Evolutionary conservation across 1,140 invertebrate genomes (phyloP), one percentile per base, ranked within the genome.

Genomic region (Anoplophora glabripennis): DNA sequence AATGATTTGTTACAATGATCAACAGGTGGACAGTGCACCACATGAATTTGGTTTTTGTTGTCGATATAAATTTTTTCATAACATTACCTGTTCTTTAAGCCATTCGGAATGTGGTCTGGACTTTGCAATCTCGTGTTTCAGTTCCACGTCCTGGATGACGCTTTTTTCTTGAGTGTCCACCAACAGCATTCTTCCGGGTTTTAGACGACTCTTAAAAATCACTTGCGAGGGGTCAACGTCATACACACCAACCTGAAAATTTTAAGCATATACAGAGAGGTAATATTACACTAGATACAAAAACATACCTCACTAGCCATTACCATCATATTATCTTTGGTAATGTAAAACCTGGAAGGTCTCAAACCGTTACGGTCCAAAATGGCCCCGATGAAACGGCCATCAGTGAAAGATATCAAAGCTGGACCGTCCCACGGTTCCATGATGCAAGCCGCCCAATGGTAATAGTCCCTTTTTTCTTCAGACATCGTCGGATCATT

Each of bases 341-440:
- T 96, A 65, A 99, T 88, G 78, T 98, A 99, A 81, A 96, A 99
- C 53, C 97, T 84, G 34, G 96, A 98, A 33, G 97, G 97, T 66
- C 97, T 85, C 62, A 99, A 82, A 56, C 97, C 97, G 78, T 99
- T 99, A 68, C 97, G 86, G 77, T 87, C 85, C 76, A 89, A 80
- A 35, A 86, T 83, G 5, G 84, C 84, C 36, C 96, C 96, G 71
- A 99, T 90, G 72, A 95, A 98, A 33, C 96, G 86, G n/a, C 97
- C 97, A 80, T 99, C 97, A 36, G 94, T 97, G 77, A 99, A 99
- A 0, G 96, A 95, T 33, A 99, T 84, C 11, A 99, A 79, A 15
- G 97, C 97, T 45, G 92, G 87, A 35, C 97, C 97, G 80, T 99
- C 97, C 97, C 97, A 99, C 0, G 96, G 96, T 77, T 99, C 97